These are phyloP conservation scores for Oplegnathus fasciatus DNA, from an alignment of 2,113 vertebrate genomes.

Conservation along the genomic window DNA sequence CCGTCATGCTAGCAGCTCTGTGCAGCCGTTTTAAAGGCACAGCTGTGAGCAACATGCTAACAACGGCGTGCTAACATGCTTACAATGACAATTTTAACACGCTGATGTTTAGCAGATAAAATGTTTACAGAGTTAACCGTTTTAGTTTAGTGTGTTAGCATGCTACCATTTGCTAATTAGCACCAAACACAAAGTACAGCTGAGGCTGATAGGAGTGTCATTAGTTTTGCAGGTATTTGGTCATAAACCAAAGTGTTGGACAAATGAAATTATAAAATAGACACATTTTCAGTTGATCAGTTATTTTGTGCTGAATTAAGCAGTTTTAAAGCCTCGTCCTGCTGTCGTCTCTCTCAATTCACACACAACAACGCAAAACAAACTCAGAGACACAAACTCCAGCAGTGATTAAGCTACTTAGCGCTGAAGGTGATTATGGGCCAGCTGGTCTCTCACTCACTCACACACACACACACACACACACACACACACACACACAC, in stretches of 20 bases:
- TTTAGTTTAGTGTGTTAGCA: not conserved
- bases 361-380: constrained; percentile 48
- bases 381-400: constrained; percentile 55
- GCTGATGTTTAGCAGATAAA: not conserved
- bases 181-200: not conserved
- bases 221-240: not conserved
- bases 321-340: constrained; percentile 33
- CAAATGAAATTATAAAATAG: not conserved
- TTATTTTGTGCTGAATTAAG: constrained; percentile 38
- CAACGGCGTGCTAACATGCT: not conserved
- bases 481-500: constrained; percentile 6
- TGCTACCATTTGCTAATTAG: not conserved
- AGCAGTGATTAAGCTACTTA: constrained; percentile 79
- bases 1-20: not conserved
- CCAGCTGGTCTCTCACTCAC: constrained; percentile 64
- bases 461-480: not conserved
- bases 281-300: not conserved
- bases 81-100: not conserved
- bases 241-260: not conserved
- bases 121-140: not conserved
- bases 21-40: not conserved
- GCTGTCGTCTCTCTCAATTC: constrained; percentile 41
- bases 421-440: constrained; percentile 67
- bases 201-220: not conserved
- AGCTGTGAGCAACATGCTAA: not conserved